Evolutionary conservation across 2,797 vertebrate species (phyloP).

Genomic region (Paedocypris micromegethes): DNA sequence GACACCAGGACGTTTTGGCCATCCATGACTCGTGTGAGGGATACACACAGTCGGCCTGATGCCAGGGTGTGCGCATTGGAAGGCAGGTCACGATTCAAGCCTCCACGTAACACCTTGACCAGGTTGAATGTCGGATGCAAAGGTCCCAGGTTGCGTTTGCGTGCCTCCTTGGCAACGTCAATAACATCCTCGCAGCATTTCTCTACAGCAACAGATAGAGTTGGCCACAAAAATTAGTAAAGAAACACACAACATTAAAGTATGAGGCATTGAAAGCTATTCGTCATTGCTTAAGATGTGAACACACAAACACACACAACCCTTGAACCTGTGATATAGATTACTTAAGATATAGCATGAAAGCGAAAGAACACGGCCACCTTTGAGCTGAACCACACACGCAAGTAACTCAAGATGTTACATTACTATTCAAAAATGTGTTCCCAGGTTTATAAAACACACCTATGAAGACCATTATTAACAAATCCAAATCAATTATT

Average conservation of each 20-base stretch:
- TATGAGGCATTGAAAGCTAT: not conserved
- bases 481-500: too few relatives aligned
- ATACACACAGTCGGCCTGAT: slow-evolving; percentile 76
- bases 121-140: slow-evolving; percentile 85
- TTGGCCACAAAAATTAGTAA: not conserved
- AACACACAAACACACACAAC: not conserved
- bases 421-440: too few relatives aligned
- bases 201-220: slow-evolving; percentile 52
- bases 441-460: too few relatives aligned
- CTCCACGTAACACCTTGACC: slow-evolving; percentile 66
- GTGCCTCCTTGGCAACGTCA: slow-evolving; percentile 67
- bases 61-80: slow-evolving; percentile 68
- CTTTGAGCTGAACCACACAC: not conserved
- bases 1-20: slow-evolving; percentile 85
- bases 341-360: not conserved
- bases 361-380: slow-evolving; percentile 24
- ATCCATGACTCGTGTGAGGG: slow-evolving; percentile 86
- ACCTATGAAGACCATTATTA: too few relatives aligned
- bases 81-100: slow-evolving; percentile 71
- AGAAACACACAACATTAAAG: not conserved
- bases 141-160: slow-evolving; percentile 77
- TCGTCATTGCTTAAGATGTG: not conserved
- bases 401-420: too few relatives aligned
- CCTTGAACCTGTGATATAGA: slow-evolving; percentile 1
- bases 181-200: slow-evolving; percentile 75